These are phyloP conservation scores for Caenorhabditis afra DNA, from an alignment of 2,888 invertebrate species.

Conservation along the genomic window DNA sequence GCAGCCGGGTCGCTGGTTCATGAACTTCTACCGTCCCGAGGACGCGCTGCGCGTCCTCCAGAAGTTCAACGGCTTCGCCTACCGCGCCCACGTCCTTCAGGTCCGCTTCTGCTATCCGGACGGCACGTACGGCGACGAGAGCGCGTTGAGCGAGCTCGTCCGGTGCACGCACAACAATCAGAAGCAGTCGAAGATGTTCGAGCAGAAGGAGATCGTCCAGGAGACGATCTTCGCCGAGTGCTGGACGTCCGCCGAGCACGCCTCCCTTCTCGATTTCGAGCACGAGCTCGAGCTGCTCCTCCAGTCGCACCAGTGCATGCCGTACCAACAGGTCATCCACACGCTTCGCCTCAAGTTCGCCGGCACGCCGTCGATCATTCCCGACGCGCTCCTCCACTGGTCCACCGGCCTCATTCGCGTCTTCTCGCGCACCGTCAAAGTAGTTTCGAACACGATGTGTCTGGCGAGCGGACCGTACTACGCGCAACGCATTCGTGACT, in stretches of 20 bases:
- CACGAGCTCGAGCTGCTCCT: conserved; percentile 30
- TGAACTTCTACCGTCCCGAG: conserved; percentile 61
- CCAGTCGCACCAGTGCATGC: conserved; percentile 30
- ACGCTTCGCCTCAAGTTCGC: conserved; percentile 20
- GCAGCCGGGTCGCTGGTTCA: conserved; percentile 54
- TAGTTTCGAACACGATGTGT: conserved; percentile 49
- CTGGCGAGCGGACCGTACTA: conserved; percentile 42
- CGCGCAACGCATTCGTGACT: conserved; percentile 50
- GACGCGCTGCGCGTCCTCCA: conserved; percentile 57
- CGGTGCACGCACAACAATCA: conserved; percentile 14
- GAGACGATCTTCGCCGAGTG: conserved; percentile 29
- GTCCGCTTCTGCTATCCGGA: conserved; percentile 60
- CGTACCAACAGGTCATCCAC: conserved; percentile 36
- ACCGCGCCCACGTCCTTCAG: conserved; percentile 42
- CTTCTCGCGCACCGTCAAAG: conserved; percentile 48
- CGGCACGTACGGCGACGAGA: conserved; percentile 62
- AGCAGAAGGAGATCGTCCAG: conserved; percentile 38
- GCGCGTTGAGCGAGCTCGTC: conserved; percentile 49
- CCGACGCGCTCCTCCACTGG: conserved; percentile 52
- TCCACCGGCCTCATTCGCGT: conserved; percentile 56
- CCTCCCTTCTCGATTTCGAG: conserved; percentile 37
- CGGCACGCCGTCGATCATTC: conserved; percentile 16
- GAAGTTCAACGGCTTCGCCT: conserved; percentile 49
- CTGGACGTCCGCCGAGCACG: conserved; percentile 43
- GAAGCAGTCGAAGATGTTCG: conserved; percentile 20